Conservation (phyloP, 2,888 invertebrate species). For the Lasioglossum zephyrum region DNA sequence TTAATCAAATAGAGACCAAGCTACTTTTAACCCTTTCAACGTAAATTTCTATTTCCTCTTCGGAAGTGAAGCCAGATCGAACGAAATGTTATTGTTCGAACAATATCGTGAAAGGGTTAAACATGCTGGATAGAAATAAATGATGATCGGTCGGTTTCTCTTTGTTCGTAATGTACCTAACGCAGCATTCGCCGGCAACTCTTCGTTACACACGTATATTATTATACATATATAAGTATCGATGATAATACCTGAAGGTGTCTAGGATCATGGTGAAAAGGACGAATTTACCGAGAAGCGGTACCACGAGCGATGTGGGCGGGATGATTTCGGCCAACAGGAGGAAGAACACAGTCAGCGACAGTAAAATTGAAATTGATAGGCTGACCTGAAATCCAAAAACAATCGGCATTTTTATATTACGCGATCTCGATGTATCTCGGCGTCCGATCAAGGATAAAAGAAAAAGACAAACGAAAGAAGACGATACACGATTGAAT, state of each 20-base stretch:
- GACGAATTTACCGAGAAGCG: conserved; percentile 96
- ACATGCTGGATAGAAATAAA: background rate
- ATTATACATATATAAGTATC: background rate
- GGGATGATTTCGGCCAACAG: conserved; percentile 95
- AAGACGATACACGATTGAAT: background rate
- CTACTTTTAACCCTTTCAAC: background rate
- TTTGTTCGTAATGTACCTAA: background rate
- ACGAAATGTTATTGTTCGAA: background rate
- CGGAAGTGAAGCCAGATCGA: background rate
- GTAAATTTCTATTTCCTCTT: background rate
- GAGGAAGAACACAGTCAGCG: conserved; percentile 98
- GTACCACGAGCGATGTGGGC: conserved; percentile 96
- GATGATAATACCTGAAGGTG: conserved; percentile 92
- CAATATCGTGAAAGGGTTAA: background rate
- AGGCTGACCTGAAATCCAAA: conserved; percentile 90
- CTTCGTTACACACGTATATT: background rate
- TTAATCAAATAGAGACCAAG: background rate
- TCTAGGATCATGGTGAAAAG: conserved; percentile 98
- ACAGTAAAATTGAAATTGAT: conserved; percentile 97
- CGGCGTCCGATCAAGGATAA: background rate
- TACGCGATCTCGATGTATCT: background rate
- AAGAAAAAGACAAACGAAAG: background rate
- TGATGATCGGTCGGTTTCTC: background rate
- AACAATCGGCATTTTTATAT: background rate
- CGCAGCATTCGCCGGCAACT: background rate